phyloP scores from a whole-genome alignment of 2,113 vertebrate genomes.

The Salminus brasiliensis region DNA sequence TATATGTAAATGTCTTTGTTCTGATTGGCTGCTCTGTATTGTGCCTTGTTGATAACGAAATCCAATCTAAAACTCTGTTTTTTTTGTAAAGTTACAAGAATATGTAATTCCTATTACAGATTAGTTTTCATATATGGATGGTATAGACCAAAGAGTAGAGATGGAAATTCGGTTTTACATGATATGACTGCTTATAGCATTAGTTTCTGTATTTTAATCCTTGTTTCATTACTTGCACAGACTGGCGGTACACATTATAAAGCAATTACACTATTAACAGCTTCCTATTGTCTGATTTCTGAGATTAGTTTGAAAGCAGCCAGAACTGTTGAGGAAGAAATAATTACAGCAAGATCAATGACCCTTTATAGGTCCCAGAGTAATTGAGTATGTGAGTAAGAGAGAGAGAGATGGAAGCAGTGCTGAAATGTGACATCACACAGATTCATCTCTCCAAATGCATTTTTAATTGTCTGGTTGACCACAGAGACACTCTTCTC shows the following conservation, averaged over 20 bases:
- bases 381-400: not conserved
- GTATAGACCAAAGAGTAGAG: too few relatives aligned
- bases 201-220: not conserved
- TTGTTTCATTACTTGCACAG: not conserved
- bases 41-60: too few relatives aligned
- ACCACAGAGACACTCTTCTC: not conserved
- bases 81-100: too few relatives aligned
- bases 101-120: not conserved
- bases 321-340: not conserved
- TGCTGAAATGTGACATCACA: constrained; percentile 33
- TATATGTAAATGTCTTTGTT: too few relatives aligned
- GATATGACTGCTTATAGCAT: too few relatives aligned
- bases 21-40: too few relatives aligned
- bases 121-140: too few relatives aligned
- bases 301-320: not conserved
- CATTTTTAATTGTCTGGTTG: constrained; percentile 40
- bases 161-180: too few relatives aligned
- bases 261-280: not conserved
- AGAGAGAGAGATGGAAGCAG: not conserved
- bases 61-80: too few relatives aligned
- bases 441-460: constrained; percentile 8
- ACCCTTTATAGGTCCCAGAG: not conserved
- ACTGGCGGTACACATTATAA: not conserved
- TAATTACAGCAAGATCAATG: constrained; percentile 5
- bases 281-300: constrained; percentile 9